Base-by-base conservation (phyloP, 2,113 vertebrate genomes). In the Oophaga pumilio region DNA sequence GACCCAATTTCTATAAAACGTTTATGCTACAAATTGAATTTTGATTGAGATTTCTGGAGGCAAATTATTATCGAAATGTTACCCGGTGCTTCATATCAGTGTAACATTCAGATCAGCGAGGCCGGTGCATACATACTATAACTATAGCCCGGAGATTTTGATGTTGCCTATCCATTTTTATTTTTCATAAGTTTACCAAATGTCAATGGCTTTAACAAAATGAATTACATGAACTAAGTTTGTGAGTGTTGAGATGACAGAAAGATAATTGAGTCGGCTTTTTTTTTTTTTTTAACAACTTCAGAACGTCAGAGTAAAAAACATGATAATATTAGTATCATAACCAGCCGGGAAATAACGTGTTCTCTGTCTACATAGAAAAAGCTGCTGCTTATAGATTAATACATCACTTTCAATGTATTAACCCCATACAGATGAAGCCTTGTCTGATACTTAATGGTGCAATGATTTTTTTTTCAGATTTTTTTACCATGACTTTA, bases 261-360 rank as follows among this genome's bases (percentile, higher is more conserved):
- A 78, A 78, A 78, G 76, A 57, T 78, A 78, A 78, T 78, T 56
- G 76, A 78, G 76, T 56, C 53, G 8, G 52, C 33, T 57, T 33
- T 78, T 57, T 57, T 78, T 57, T 57, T 78, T 69, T 11, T 76
- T 57, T 78, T 17, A 78, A 26, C 52, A 78, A 78, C 76, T 57
- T 78, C 76, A 78, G 68, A 78, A 78, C 57, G 76, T 78, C 76
- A 78, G 4, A 78, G 50, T n/a, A 52, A 78, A 53, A 78, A 78
- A 78, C 13, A 13, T 26, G 68, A 28, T 71, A 33, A 17, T 33
- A 6, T 28, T 14, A 14, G 26, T 33, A 69, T 17, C 76, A 57
- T 78, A 78, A 26, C 4, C n/a, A 14, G 22, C 10, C 43, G 3
- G 22, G 14, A 76, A 64, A 20, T 6, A n/a, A 64, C 20, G 18